Evolutionary conservation across 2,888 invertebrate genomes (phyloP).

Genomic region (Gisinianus flammeolus): DNA sequence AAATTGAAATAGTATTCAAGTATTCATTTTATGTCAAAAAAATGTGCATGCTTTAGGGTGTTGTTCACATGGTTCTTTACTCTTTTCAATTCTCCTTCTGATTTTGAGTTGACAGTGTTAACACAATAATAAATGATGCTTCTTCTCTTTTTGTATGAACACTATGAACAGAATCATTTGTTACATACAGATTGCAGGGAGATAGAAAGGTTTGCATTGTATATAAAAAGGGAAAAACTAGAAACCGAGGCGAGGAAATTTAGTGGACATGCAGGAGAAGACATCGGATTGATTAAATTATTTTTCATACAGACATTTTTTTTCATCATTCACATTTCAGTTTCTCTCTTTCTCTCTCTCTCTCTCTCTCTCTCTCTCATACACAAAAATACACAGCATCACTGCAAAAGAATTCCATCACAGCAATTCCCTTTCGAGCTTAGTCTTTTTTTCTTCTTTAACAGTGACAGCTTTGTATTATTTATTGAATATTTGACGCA

Average conservation of each 20-base stretch:
- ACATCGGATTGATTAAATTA: background rate
- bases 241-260: background rate
- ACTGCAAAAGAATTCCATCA: too few relatives aligned
- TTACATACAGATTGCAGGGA: background rate
- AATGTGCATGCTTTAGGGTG: too few relatives aligned
- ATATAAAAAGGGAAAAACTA: background rate
- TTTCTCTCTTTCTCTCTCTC: background rate
- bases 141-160: background rate
- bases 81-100: too few relatives aligned
- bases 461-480: too few relatives aligned
- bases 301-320: background rate
- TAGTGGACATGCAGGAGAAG: slow-evolving; percentile 2
- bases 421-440: background rate
- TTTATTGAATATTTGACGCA: too few relatives aligned
- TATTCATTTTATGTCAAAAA: too few relatives aligned
- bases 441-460: background rate
- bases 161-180: background rate
- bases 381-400: too few relatives aligned
- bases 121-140: background rate
- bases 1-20: too few relatives aligned
- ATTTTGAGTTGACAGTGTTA: background rate
- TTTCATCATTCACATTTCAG: background rate
- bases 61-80: too few relatives aligned
- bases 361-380: too few relatives aligned
- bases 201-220: background rate